Base-by-base conservation (phyloP, 2,797 vertebrate species). In the Austrolebias charrua region DNA sequence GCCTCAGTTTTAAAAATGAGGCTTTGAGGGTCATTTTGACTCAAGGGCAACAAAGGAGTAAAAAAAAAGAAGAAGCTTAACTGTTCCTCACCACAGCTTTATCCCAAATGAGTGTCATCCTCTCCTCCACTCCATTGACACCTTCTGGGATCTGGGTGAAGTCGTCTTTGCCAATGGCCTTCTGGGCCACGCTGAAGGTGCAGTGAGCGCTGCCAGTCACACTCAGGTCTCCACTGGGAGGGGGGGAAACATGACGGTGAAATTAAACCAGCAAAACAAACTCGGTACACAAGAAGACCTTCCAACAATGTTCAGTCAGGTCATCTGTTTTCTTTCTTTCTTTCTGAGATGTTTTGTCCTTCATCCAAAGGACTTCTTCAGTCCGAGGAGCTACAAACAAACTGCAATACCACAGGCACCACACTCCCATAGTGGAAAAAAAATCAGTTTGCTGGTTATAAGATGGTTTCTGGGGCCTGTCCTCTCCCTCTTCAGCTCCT, bases 81-180 rank as follows among this genome's bases (percentile, higher is more conserved):
- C 42, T 9, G 24, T 15, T 62, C n/a, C 83, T 94, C 87, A 99
- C 97, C 96, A 98, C 97, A 47, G 96, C 96, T 84, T 99, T 99
- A 84, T 99, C 97, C 97, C 97, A 99, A 89, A 99, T 96, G 75
- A 99, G 82, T 42, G 93, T 90, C 97, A 99, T 98, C 44, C 97
- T 90, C 66, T 99, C 97, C 90, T 99, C 97, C 59, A 95, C 94
- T 2, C 97, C 97, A 0, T 98, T 99, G 58, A 97, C 96, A 29
- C 97, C 97, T 67, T 99, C 97, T 0, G 97, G 97, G 76, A 99
- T 99, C 4, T 93, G 94, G 4, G 96, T 99, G 91, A 99, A 99
- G 86, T 98, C 96, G 56, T 99, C 97, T 80, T 99, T 99, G 29
- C 97, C 97, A 0, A 99, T 94, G 4, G 97, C 97, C 80, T 99